Evolutionary conservation across 2,797 vertebrate species (phyloP).

Genomic region (Psittacula derbiana): DNA sequence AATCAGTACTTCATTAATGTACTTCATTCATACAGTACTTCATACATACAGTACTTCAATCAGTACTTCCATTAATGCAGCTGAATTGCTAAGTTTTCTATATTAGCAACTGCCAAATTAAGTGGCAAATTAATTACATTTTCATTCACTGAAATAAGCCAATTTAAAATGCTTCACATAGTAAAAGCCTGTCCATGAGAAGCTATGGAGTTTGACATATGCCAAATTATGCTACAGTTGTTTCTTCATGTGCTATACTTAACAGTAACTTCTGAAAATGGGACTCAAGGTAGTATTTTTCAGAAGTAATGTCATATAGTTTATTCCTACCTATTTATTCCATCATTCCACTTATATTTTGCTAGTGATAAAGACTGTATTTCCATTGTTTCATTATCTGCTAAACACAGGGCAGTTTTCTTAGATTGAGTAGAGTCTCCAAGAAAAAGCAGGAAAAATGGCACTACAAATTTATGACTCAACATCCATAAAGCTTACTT

Average conservation of each 20-base stretch:
- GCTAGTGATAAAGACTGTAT: neutral
- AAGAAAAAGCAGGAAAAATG: neutral
- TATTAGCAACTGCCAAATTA: neutral
- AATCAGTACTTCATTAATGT: neutral
- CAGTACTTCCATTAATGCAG: neutral
- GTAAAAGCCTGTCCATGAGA: neutral
- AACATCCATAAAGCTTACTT: neutral
- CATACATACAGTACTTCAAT: no score
- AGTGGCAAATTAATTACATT: neutral
- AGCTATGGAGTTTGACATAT: neutral
- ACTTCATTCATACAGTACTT: no score
- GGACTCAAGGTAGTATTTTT: neutral
- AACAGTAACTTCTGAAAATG: neutral
- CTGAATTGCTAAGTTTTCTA: neutral
- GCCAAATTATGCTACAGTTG: neutral
- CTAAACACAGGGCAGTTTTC: neutral
- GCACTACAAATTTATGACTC: neutral
- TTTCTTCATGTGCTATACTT: neutral
- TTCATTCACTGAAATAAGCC: neutral
- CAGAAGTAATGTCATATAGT: neutral
- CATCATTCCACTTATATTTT: neutral
- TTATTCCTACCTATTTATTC: neutral
- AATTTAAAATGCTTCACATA: neutral
- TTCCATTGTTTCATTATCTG: neutral
- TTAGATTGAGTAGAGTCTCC: neutral